Base-by-base conservation (phyloP, 1,140 invertebrate genomes). In the Drosophila kepulauana region DNA sequence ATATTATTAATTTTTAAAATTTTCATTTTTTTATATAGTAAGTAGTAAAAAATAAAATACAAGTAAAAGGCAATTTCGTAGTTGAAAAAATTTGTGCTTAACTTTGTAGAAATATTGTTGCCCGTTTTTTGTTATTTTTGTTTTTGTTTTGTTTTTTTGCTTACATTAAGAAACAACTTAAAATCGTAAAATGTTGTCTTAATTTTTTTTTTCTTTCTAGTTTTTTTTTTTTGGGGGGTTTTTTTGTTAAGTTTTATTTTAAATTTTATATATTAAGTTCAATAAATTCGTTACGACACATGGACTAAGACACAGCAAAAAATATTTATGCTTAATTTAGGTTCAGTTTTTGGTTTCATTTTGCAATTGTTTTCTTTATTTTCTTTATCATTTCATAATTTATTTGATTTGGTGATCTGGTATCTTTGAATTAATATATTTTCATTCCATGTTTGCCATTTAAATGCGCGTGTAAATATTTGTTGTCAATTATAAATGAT, bases 221-320 rank as follows among this genome's bases (percentile, higher is more conserved):
- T 11, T 35, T 5, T 33, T 7, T 38, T 38, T 8, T 69, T 38
- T n/a, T n/a, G n/a, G n/a, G n/a, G 43, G 51, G 28, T 62, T 63
- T 52, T 58, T 52, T 59, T 75, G 59, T 43, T 33, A n/a, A 52
- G 41, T 63, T 59, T 70, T 6, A 41, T 41, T 61, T 77, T 63
- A 66, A 68, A 57, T 74, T 84, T 69, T 68, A 73, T 87, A 61
- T 78, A 56, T 87, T 87, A 77, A 80, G 63, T 88, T 87, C 84
- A 87, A 87, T 87, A 87, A 87, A 87, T 87, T 87, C 84, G 84
- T 87, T 87, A 87, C 84, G 84, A 87, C 84, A 87, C 84, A 88
- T 87, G 84, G 84, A 88, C 84, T 88, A 88, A 88, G 85, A 88
- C 84, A 88, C 84, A 88, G 84, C 85, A 88, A 88, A 88, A 88